Conservation (phyloP, 2,888 invertebrate genomes). For the Drosophila atripex region DNA sequence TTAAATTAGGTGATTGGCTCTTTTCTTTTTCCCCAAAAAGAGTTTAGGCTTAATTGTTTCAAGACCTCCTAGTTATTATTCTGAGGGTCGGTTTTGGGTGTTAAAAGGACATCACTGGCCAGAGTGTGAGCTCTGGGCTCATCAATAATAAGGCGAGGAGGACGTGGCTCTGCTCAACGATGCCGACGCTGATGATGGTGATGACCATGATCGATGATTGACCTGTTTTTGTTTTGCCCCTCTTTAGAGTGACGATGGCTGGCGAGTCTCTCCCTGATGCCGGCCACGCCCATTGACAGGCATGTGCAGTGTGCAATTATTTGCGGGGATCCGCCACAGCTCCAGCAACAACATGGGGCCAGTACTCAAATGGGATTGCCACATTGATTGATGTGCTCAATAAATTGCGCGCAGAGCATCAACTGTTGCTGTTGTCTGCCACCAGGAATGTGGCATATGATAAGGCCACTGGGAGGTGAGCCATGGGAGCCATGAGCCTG, state of each 20-base stretch:
- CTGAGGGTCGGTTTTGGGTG: background rate
- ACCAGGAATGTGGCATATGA: slow-evolving; percentile 37
- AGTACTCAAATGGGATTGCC: slow-evolving; percentile 65
- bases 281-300: slow-evolving; percentile 75
- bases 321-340: slow-evolving; percentile 68
- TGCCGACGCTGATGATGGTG: slow-evolving; percentile 47
- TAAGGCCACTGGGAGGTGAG: slow-evolving; percentile 10
- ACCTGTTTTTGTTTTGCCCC: slow-evolving; percentile 70
- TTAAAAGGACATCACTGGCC: slow-evolving; percentile 12
- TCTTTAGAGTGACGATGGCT: slow-evolving; percentile 74
- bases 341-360: slow-evolving; percentile 21
- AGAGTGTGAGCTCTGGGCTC: slow-evolving; percentile 44
- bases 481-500: background rate
- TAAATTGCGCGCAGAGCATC: slow-evolving; percentile 67
- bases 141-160: slow-evolving; percentile 65
- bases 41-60: no score
- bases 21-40: no score
- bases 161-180: slow-evolving; percentile 41
- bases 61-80: no score
- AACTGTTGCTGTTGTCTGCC: slow-evolving; percentile 37
- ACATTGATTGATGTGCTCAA: slow-evolving; percentile 76
- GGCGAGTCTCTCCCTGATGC: slow-evolving; percentile 29
- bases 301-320: slow-evolving; percentile 71
- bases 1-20: background rate
- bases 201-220: slow-evolving; percentile 83